Percentiles rank a stretch among this genome's conserved stretches.
Conservation (phyloP, 2,888 invertebrate genomes). For the Flexamia atlantica region DNA sequence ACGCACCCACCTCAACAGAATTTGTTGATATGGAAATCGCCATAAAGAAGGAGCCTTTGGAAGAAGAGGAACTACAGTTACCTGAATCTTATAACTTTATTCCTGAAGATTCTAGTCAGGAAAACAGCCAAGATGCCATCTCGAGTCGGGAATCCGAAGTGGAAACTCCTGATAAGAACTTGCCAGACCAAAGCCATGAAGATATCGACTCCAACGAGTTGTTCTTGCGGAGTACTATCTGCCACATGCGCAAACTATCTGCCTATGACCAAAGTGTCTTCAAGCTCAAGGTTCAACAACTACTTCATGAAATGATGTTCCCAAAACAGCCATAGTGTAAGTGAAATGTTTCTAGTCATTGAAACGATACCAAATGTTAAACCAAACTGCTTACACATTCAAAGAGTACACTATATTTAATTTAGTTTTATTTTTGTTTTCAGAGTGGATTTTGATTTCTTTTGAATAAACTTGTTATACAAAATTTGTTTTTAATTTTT, state of each 20-base stretch:
- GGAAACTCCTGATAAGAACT: slow-evolving; percentile 18
- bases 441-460: not conserved
- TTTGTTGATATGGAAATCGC: slow-evolving; percentile 44
- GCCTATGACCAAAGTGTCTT: slow-evolving; percentile 54
- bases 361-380: slow-evolving; percentile 41
- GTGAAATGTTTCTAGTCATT: slow-evolving; percentile 34
- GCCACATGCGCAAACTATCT: slow-evolving; percentile 38
- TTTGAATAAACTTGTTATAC: slow-evolving; percentile 28
- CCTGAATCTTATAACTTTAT: slow-evolving; percentile 6
- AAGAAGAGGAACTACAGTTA: slow-evolving; percentile 42
- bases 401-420: slow-evolving; percentile 19
- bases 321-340: slow-evolving; percentile 20
- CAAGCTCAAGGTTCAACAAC: slow-evolving; percentile 48
- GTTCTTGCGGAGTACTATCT: slow-evolving; percentile 30
- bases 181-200: slow-evolving; percentile 12
- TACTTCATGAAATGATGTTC: slow-evolving; percentile 52
- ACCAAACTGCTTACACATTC: slow-evolving; percentile 25
- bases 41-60: slow-evolving; percentile 39
- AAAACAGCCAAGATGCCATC: slow-evolving; percentile 11
- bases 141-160: slow-evolving; percentile 25
- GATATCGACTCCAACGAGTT: slow-evolving; percentile 37
- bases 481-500: not conserved
- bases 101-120: slow-evolving; percentile 30
- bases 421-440: slow-evolving; percentile 6
- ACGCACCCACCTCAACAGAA: slow-evolving; percentile 9